Evolutionary conservation across 2,797 vertebrate species (phyloP).

Genomic region (Pteropus rufus): DNA sequence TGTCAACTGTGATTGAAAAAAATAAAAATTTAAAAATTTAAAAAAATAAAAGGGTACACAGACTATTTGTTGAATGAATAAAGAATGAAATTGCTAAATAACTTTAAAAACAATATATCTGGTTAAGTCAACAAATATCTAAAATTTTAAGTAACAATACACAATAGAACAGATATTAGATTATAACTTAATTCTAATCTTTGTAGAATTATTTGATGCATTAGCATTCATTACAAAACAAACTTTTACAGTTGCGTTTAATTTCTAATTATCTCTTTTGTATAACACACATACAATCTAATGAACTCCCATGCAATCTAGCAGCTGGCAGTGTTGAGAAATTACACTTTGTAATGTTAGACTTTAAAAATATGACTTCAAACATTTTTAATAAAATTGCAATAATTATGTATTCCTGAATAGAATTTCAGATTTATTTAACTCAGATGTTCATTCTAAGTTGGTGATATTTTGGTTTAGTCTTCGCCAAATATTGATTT

Average conservation of each 20-base stretch:
- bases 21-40: no score
- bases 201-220: background rate
- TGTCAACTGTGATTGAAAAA: no score
- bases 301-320: background rate
- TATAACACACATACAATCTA: background rate
- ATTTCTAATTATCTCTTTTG: conserved; percentile 24
- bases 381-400: conserved; percentile 43
- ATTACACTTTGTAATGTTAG: background rate
- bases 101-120: conserved; percentile 39
- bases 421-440: conserved; percentile 12
- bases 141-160: conserved; percentile 40
- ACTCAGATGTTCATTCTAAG: background rate
- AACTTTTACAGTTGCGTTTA: background rate
- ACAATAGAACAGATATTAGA: conserved; percentile 29
- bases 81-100: background rate
- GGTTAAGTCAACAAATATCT: background rate
- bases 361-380: conserved; percentile 37
- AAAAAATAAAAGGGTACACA: background rate
- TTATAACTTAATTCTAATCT: conserved; percentile 28
- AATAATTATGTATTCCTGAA: background rate
- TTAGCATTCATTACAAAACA: conserved; percentile 33
- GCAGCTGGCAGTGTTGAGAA: conserved; percentile 16
- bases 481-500: background rate
- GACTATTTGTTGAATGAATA: conserved; percentile 15
- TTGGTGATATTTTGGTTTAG: conserved; percentile 19